A percentile compares a stretch with the other conserved stretches of the same genome.
phyloP scores from a whole-genome alignment of 2,888 invertebrate species.

The Cheilosia impressa region DNA sequence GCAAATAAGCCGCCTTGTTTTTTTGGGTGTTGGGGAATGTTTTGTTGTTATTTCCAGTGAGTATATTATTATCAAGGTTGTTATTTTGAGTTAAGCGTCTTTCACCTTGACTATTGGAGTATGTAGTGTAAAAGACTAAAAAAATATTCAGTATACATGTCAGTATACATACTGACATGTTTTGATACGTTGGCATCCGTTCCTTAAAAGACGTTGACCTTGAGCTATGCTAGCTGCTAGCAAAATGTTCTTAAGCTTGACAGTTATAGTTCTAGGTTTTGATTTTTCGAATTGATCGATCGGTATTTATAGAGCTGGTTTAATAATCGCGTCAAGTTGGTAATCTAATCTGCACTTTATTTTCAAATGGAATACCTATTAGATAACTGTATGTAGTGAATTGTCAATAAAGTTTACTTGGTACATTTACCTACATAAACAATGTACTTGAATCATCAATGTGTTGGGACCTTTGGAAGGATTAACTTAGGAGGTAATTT shows the following conservation, averaged over 20 bases:
- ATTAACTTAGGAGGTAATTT: no score
- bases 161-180: background rate
- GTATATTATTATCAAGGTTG: constrained; percentile 4
- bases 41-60: background rate
- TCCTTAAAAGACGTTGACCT: constrained; percentile 9
- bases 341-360: background rate
- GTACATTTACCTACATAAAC: no score
- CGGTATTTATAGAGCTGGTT: background rate
- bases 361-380: background rate
- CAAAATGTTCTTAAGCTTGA: background rate
- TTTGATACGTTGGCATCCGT: constrained; percentile 8
- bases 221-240: background rate
- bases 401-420: background rate
- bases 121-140: background rate
- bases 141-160: constrained; percentile 5
- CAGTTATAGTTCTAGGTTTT: background rate
- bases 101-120: constrained; percentile 17
- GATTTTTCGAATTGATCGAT: background rate
- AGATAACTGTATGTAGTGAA: background rate
- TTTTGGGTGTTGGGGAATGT: background rate
- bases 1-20: background rate
- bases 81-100: background rate
- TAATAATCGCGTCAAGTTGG: background rate
- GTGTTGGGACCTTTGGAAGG: no score
- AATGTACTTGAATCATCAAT: no score